Conservation (phyloP, 2,888 invertebrate species). For the Platerodrilus igneus region DNA sequence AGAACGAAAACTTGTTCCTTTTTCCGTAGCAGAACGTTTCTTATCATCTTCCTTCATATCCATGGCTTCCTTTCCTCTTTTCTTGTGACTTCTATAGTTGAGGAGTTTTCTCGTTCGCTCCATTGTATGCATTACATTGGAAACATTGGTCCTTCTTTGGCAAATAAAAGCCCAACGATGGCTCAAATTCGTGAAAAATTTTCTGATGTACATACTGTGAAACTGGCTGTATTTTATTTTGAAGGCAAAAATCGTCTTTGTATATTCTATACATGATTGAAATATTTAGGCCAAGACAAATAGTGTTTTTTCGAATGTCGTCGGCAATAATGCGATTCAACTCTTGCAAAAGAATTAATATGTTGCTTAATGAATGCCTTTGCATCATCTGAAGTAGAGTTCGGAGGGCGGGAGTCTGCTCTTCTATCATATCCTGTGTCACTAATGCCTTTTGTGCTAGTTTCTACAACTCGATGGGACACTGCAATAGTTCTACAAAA, state of each 20-base stretch:
- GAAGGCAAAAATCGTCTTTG: too few relatives aligned
- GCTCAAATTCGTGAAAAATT: too few relatives aligned
- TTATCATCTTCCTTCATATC: slow-evolving; percentile 6
- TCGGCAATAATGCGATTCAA: slow-evolving; percentile 4
- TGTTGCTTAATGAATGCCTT: neutral
- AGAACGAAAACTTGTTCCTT: slow-evolving; percentile 2
- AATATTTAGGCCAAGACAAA: too few relatives aligned
- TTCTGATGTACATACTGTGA: too few relatives aligned
- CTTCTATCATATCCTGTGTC: slow-evolving; percentile 3
- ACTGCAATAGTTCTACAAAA: slow-evolving; percentile 2
- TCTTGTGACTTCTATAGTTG: slow-evolving; percentile 6
- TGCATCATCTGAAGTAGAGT: neutral
- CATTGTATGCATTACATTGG: too few relatives aligned
- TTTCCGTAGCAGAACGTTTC: slow-evolving; percentile 1
- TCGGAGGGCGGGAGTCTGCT: neutral
- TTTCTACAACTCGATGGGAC: slow-evolving; percentile 1
- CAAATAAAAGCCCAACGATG: too few relatives aligned
- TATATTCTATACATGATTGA: too few relatives aligned
- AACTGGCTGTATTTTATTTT: too few relatives aligned
- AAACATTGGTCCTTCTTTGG: too few relatives aligned
- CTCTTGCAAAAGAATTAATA: neutral
- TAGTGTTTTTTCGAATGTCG: slow-evolving; percentile 1
- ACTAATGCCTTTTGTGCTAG: neutral
- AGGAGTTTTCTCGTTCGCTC: too few relatives aligned
- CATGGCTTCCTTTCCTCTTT: slow-evolving; percentile 1